Conservation (phyloP, 2,113 vertebrate species). For the Melospiza melodia region DNA sequence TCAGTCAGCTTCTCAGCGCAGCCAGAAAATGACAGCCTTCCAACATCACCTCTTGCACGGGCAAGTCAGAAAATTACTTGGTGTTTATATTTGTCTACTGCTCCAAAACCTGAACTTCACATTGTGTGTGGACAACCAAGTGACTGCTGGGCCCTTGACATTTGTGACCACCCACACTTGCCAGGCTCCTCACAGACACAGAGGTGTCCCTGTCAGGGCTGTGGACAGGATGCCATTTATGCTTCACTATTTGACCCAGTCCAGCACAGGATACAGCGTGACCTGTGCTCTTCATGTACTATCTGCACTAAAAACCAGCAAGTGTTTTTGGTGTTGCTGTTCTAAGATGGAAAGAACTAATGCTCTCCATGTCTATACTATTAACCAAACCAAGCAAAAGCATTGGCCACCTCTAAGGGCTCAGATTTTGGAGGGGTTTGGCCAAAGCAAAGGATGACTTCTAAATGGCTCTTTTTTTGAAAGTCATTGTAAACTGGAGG, state of each 20-base stretch:
- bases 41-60: background rate
- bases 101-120: background rate
- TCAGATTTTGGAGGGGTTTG: background rate
- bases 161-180: no score
- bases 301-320: background rate
- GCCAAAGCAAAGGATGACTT: background rate
- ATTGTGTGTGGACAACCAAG: background rate
- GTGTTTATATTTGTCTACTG: background rate
- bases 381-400: background rate
- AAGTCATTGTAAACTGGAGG: background rate
- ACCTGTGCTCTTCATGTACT: background rate
- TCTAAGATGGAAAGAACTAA: background rate
- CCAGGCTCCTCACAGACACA: background rate
- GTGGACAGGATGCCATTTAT: background rate
- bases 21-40: background rate
- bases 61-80: background rate
- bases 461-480: background rate
- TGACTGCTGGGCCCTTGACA: background rate
- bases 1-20: background rate
- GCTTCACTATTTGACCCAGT: background rate
- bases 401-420: background rate
- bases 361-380: background rate
- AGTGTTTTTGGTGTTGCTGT: background rate
- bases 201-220: background rate
- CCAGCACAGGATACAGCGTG: background rate